Conservation (phyloP, 2,113 vertebrate species). For the Elanus axillaris region DNA sequence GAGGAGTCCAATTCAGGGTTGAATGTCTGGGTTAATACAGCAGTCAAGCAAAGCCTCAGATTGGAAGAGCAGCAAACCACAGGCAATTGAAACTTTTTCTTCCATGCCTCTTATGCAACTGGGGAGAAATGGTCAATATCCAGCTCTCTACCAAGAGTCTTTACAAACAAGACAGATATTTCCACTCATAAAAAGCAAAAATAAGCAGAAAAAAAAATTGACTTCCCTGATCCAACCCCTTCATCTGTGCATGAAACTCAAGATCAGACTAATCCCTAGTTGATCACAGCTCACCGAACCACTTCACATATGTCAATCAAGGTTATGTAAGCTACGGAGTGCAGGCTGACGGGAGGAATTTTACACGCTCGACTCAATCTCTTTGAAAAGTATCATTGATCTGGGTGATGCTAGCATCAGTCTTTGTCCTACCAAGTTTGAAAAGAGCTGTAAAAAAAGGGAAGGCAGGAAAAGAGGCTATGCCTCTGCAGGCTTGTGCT, state of each 20-base stretch:
- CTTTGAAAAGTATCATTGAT: not conserved
- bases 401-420: not conserved
- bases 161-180: not conserved
- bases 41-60: not conserved
- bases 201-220: not conserved
- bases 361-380: not conserved
- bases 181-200: not conserved
- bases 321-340: not conserved
- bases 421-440: not conserved
- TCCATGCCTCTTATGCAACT: not conserved
- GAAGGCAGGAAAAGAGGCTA: not conserved
- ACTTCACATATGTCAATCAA: conserved; percentile 27
- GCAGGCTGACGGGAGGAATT: not conserved
- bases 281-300: conserved; percentile 12
- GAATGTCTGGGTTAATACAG: not conserved
- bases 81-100: not conserved
- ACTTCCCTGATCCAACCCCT: not conserved
- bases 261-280: conserved; percentile 17
- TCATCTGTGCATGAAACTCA: conserved; percentile 5
- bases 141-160: not conserved
- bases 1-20: not conserved
- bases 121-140: not conserved
- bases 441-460: not conserved
- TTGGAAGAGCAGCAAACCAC: not conserved
- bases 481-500: not conserved